A percentile compares a stretch with the other conserved stretches of the same genome.
phyloP scores from a whole-genome alignment of 2,113 vertebrate genomes.

The Sturnira hondurensis region DNA sequence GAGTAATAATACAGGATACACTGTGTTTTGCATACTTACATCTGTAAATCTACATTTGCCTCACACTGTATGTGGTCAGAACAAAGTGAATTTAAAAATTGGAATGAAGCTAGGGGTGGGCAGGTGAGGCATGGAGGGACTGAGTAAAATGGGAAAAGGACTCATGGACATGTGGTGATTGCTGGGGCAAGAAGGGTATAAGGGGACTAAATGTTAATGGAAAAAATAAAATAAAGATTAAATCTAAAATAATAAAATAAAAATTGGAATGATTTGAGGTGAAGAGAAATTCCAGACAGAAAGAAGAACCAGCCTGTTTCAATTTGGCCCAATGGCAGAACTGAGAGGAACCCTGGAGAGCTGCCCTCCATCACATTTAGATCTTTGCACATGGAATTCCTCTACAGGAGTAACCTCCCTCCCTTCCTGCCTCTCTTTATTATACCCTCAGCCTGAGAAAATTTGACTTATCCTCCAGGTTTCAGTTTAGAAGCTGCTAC shows the following conservation, averaged over 20 bases:
- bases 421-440: background rate
- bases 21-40: background rate
- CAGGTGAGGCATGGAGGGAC: too few relatives aligned
- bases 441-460: rapidly evolving
- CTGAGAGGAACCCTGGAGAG: background rate
- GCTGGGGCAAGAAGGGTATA: too few relatives aligned
- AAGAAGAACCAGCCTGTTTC: background rate
- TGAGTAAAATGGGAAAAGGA: too few relatives aligned
- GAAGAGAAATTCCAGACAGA: background rate
- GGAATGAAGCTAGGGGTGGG: background rate
- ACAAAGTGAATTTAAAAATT: background rate
- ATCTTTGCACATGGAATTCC: background rate
- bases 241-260: background rate
- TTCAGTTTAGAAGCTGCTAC: background rate
- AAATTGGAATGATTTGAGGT: background rate
- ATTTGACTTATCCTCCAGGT: background rate
- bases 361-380: rapidly evolving
- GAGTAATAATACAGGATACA: background rate
- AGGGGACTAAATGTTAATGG: too few relatives aligned
- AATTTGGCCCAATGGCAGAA: background rate
- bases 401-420: background rate
- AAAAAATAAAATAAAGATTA: too few relatives aligned
- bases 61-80: background rate
- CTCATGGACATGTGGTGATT: too few relatives aligned
- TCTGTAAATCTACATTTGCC: background rate